Evolutionary conservation across 2,888 invertebrate species (phyloP).

Genomic region (Helicoverpa assulta): DNA sequence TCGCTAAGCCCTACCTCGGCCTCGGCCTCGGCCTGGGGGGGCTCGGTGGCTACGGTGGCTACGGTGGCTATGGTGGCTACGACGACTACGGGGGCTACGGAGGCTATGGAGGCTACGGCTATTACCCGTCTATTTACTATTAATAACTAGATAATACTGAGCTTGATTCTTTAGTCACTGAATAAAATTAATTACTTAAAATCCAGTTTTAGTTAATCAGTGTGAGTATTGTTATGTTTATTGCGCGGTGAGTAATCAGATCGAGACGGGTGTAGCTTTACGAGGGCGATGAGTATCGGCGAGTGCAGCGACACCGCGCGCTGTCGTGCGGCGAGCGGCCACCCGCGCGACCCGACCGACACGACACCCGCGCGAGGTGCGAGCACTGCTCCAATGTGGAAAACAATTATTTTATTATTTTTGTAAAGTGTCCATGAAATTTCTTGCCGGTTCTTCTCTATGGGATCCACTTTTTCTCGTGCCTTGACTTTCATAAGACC

Average conservation of each 20-base stretch:
- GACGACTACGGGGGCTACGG: slow-evolving; percentile 20
- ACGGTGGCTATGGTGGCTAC: slow-evolving; percentile 9
- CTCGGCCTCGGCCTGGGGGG: slow-evolving; percentile 12
- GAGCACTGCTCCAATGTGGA: too few relatives aligned
- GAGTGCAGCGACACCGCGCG: slow-evolving; percentile 24
- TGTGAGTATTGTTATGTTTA: slow-evolving; percentile 2
- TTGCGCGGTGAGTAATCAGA: slow-evolving; percentile 37
- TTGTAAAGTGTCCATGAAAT: too few relatives aligned
- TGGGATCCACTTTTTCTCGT: too few relatives aligned
- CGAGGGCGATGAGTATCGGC: slow-evolving; percentile 34
- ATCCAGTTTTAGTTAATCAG: slow-evolving; percentile 15
- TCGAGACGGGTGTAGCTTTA: slow-evolving; percentile 36
- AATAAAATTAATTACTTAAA: slow-evolving; percentile 19
- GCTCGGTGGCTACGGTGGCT: slow-evolving; percentile 10
- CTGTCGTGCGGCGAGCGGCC: background rate
- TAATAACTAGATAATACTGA: background rate
- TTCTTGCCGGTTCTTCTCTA: too few relatives aligned
- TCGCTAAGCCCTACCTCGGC: slow-evolving; percentile 40
- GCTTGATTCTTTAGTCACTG: background rate
- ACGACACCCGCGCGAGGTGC: background rate
- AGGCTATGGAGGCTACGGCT: background rate
- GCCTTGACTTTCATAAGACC: too few relatives aligned
- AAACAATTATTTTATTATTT: too few relatives aligned
- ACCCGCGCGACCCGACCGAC: too few relatives aligned
- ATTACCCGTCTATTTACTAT: slow-evolving; percentile 25